Evolutionary conservation across 2,113 vertebrate genomes (phyloP).

Genomic region (Puma concolor): DNA sequence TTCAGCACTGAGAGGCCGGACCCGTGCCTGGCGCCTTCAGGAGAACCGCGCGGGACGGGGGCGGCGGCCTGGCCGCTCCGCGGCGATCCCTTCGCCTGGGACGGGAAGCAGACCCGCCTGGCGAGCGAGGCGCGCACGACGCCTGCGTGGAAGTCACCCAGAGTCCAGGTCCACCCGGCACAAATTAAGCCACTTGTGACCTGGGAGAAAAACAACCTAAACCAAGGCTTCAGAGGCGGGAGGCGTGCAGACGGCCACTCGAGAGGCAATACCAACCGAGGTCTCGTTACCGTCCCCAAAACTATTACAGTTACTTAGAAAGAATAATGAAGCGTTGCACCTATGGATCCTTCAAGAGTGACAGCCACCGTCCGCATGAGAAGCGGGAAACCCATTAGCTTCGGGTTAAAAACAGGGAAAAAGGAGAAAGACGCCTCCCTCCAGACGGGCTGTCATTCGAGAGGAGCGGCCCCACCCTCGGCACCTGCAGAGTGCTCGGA

Average conservation of each 20-base stretch:
- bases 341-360: conserved; percentile 66
- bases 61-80: too few species aligned
- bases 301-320: conserved; percentile 27
- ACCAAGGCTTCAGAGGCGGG: neutral
- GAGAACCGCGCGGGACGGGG: fast-evolving
- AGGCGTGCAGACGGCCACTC: neutral
- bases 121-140: neutral
- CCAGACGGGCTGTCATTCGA: conserved; percentile 65
- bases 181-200: neutral
- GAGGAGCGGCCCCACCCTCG: neutral
- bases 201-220: neutral
- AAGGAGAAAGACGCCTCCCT: neutral
- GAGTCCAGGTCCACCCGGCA: neutral
- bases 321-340: conserved; percentile 36
- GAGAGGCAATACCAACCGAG: neutral
- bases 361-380: conserved; percentile 49
- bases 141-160: neutral
- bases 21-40: fast-evolving
- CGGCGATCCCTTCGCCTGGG: fast-evolving
- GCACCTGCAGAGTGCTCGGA: neutral
- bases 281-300: neutral
- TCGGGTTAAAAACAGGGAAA: conserved; percentile 11
- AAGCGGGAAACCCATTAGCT: conserved; percentile 68
- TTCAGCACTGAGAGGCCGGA: neutral
- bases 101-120: fast-evolving